Conservation (phyloP, 2,113 vertebrate species). For the Gadus chalcogrammus region DNA sequence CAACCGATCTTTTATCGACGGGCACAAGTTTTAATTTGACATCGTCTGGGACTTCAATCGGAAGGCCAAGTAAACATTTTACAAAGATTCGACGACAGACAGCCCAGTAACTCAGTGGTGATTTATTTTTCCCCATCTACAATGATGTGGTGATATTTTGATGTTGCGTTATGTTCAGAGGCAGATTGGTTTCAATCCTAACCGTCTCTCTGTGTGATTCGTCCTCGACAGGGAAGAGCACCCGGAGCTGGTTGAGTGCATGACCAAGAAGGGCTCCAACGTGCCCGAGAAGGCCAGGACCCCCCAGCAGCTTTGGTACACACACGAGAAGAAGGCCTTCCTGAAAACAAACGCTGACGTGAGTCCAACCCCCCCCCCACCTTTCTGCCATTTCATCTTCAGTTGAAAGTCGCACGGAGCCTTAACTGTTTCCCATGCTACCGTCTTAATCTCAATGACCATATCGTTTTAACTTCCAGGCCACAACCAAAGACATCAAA, state of each 20-base stretch:
- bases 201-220: neutral
- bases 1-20: too few relatives aligned
- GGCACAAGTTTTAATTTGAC: too few relatives aligned
- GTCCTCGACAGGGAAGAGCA: conserved; percentile 81
- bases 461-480: conserved; percentile 67
- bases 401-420: too few relatives aligned
- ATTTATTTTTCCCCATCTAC: neutral
- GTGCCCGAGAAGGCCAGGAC: conserved; percentile 96
- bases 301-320: conserved; percentile 97
- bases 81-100: too few relatives aligned
- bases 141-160: neutral
- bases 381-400: too few relatives aligned
- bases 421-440: too few relatives aligned
- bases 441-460: fast-evolving
- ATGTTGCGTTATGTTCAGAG: too few relatives aligned
- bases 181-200: too few relatives aligned
- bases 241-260: conserved; percentile 91
- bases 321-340: conserved; percentile 94
- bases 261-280: conserved; percentile 87
- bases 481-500: conserved; percentile 98
- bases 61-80: too few relatives aligned
- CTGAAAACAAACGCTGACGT: conserved; percentile 92
- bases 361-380: conserved; percentile 53
- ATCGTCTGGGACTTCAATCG: too few relatives aligned
- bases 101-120: too few relatives aligned